Base-by-base conservation (phyloP, 2,113 vertebrate species). In the Tinamus guttatus region DNA sequence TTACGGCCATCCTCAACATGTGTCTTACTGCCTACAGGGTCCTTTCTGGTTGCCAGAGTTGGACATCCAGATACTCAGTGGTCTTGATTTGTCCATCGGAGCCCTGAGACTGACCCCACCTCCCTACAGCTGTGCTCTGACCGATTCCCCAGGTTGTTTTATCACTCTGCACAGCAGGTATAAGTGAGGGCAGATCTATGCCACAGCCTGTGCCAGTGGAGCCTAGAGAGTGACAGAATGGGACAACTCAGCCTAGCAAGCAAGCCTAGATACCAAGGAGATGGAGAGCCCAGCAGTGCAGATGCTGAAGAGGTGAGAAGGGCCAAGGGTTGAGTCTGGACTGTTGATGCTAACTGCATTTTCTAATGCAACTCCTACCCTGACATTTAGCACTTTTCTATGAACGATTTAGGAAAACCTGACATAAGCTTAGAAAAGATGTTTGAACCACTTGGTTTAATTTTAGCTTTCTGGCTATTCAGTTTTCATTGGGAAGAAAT, bases 231-330 rank as follows among this genome's bases (percentile, higher is more conserved):
- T 58, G 15, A 49, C 49, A 76, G 38, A 43, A 60, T 56, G 36
- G 36, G 1, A 2, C 27, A 89, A 13, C 58, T n/a, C 27, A 89
- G 18, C 58, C 36, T 34, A 52, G 34, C 64, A 58, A 84, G 60
- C 54, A 74, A 49, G 49, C 74, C 65, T 59, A 78, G 27, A 12
- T n/a, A 3, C 32, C 28, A 38, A 0, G 0, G 19, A 27, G 13
- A 32, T 32, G 75, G 43, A 67, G 28, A 67, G 34, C 47, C 49
- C 76, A 34, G 11, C 1, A 7, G 28, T 25, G 12, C 63, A 86
- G 36, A 17, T 73, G 8, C 17, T 0, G 1, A 52, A 67, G 54
- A 73, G 32, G 19, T 25, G 54, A 74, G 43, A 85, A 85, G 40
- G 30, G n/a, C 27, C 2, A 0, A 20, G 19, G 34, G 18, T 11